These are phyloP conservation scores for Ischnura elegans DNA, from an alignment of 2,888 invertebrate species.

Conservation along the genomic window DNA sequence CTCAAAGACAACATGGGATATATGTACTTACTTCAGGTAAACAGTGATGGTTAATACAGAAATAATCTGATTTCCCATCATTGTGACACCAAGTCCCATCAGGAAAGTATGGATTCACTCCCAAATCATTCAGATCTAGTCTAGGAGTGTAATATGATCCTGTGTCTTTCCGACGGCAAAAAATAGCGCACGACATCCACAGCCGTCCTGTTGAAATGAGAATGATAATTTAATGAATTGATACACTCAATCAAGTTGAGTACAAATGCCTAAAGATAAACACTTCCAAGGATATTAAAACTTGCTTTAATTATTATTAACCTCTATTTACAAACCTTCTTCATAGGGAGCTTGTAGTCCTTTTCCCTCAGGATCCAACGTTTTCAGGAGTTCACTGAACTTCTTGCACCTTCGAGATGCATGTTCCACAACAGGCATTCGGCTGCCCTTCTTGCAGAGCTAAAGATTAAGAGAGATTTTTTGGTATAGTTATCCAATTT, in stretches of 20 bases:
- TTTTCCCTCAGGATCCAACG: constrained; percentile 83
- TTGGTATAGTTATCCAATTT: too few relatives aligned
- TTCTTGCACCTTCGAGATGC: constrained; percentile 84
- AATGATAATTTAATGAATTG: not conserved
- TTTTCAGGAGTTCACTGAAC: constrained; percentile 82
- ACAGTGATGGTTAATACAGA: constrained; percentile 87
- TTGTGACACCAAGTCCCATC: constrained; percentile 91
- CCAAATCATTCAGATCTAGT: constrained; percentile 86
- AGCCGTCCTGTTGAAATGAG: constrained; percentile 79
- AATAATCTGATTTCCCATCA: constrained; percentile 83
- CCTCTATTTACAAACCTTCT: constrained; percentile 77
- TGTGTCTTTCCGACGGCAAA: constrained; percentile 83
- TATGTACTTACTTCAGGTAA: constrained; percentile 82
- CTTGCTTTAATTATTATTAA: too few relatives aligned
- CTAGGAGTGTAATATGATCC: constrained; percentile 88
- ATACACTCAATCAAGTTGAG: not conserved
- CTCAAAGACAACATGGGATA: not conserved
- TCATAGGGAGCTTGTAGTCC: constrained; percentile 89
- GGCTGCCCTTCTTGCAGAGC: constrained; percentile 80
- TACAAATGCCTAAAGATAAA: too few relatives aligned
- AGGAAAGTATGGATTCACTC: constrained; percentile 87
- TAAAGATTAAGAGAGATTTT: too few relatives aligned
- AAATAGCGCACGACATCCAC: constrained; percentile 90
- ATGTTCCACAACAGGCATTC: constrained; percentile 80
- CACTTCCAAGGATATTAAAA: too few relatives aligned